Base-by-base conservation (phyloP, 2,888 invertebrate genomes). In the Limnephilus lunatus region DNA sequence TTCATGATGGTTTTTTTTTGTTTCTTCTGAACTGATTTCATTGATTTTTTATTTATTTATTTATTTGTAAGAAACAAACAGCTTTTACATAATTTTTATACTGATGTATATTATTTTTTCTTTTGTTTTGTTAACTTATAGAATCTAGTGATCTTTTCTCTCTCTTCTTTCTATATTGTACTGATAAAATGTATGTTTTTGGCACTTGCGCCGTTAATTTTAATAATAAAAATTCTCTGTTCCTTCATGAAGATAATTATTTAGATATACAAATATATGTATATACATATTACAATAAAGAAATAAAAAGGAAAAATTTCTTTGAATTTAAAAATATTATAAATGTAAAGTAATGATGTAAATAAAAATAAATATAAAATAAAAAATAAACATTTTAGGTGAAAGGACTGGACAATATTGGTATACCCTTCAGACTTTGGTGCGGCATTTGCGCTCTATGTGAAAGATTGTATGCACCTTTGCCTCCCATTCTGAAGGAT, bases 381-480 rank as follows among this genome's bases (percentile, higher is more conserved):
- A 15, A 30, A 9, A 1, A n/a, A 30, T 68, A 94, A 32, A 32
- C 3, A 94, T 94, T 94, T 93, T 15, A 94, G 96, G 96, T 92
- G 94, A 14, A 94, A 95, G 31, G 94, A 95, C 2, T 95, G 96
- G 44, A 95, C 96, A 0, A 35, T 35, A 86, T 91, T 14, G 82
- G 88, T 35, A 94, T 97, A 85, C 97, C 97, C 94, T 98, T 98
- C 94, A 96, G 98, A 35, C 97, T 97, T 0, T 98, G 98, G 97
- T 98, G 98, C 94, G 98, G 98, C 0, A 95, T 98, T 81, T 97
- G 98, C 94, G 98, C 98, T 0, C 96, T 98, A 91, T 97, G 97
- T 93, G 98, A 98, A 95, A 96, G 98, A 90, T 95, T 97, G 94
- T 96, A 97, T 86, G 97, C 97, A 82, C 95, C 96, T 0, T 95